Evolutionary conservation across 2,888 invertebrate species (phyloP), one percentile per base, ranked within the genome.

Genomic region (Coelinius sp.): DNA sequence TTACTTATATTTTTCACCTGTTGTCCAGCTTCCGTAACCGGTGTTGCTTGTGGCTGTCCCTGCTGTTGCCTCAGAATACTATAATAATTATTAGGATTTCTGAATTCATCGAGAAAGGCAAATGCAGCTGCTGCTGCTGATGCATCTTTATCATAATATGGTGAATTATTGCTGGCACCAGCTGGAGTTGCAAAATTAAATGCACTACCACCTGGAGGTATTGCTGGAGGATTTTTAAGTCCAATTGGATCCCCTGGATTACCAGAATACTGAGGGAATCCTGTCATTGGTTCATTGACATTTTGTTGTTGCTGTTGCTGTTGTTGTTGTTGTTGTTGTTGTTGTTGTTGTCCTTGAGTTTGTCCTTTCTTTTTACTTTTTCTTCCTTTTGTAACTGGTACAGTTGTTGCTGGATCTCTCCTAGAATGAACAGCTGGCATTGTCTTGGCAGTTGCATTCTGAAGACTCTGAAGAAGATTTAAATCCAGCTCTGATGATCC

Each of bases 171-270:
- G 5, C 85, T 73, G 1, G 75, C 64, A 17, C 83, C 82, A 10
- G 93, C 90, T 0, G 94, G 89, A 2, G 94, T 90, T 17, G 94
- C 94, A 83, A 95, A 96, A 85, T 95, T 95, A 81, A 95, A 96
- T 65, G 95, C 95, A 88, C 94, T 95, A 25, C 94, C 93, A 8
- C 85, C 82, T 8, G 85, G 80, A 6, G 95, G 92, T 76, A 95
- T 94, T 83, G 94, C 93, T 79, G 92, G 92, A 3, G 91, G 89
- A 63, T 93, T 92, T 80, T 94, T 91, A 62, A 93, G 83, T 10
- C 92, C 90, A 78, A 94, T 91, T 75, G 90, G 79, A 70, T 86
- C 85, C 17, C 77, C 76, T 1, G 80, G 65, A 5, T 81, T 74
- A 1, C 78, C 77, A 0, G 84, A 71, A 63, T 85, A 86, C 71